These are phyloP conservation scores for Drosophila ironensis DNA, from an alignment of 1,140 invertebrate species.

Conservation along the genomic window DNA sequence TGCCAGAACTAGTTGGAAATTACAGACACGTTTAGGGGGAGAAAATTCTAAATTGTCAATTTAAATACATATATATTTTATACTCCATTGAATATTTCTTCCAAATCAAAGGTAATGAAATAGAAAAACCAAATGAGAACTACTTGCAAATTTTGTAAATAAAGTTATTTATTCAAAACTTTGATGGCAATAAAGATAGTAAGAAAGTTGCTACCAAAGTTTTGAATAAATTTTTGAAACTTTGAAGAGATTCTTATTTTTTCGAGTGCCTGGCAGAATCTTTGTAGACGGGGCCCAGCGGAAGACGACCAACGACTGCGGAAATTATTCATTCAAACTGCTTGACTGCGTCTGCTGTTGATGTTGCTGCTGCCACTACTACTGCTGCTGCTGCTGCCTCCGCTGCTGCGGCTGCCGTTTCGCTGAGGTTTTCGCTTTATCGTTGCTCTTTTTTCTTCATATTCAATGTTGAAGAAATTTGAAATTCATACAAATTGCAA, in stretches of 20 bases:
- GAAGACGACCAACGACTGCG: conserved; percentile 61
- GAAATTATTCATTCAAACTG: conserved; percentile 77
- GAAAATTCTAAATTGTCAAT: too few relatives aligned
- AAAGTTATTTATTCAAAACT: too few relatives aligned
- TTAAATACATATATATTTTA: too few relatives aligned
- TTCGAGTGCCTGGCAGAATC: conserved; percentile 48
- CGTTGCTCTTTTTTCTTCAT: conserved; percentile 3
- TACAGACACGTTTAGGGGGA: too few relatives aligned
- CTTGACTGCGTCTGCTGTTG: conserved; percentile 41
- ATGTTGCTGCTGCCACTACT: conserved; percentile 10
- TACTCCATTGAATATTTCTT: too few relatives aligned
- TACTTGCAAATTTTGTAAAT: too few relatives aligned
- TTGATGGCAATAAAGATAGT: too few relatives aligned
- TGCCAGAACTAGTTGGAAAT: too few relatives aligned
- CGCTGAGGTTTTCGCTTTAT: background rate
- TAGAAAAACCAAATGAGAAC: too few relatives aligned
- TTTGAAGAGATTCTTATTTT: background rate
- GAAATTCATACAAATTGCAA: conserved; percentile 79
- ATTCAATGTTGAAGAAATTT: conserved; percentile 65
- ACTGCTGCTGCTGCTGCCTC: conserved; percentile 4
- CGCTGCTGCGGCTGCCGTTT: conserved; percentile 10
- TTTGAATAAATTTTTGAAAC: too few relatives aligned
- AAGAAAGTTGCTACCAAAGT: too few relatives aligned
- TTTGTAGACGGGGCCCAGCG: conserved; percentile 55
- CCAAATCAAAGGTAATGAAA: too few relatives aligned